These are phyloP conservation scores for Ephydatia muelleri DNA, from an alignment of 37 sponge, comb jelly and placozoan species.

Conservation along the genomic window DNA sequence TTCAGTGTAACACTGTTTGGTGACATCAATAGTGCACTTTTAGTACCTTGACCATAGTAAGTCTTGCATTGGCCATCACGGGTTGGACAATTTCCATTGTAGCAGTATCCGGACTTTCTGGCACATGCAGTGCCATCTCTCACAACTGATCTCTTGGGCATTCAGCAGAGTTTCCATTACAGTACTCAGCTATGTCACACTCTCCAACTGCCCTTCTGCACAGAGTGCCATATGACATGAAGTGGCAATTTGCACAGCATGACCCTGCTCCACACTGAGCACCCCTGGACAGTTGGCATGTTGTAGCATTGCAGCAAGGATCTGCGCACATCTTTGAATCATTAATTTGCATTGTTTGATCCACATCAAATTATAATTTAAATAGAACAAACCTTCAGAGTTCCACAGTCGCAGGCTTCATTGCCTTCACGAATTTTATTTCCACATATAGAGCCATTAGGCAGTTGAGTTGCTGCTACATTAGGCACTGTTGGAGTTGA, in stretches of 20 bases:
- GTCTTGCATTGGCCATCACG: slow-evolving; percentile 22
- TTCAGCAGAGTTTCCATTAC: slow-evolving; percentile 40
- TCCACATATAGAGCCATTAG: slow-evolving; percentile 65
- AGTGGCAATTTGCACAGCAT: slow-evolving; percentile 44
- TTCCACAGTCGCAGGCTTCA: slow-evolving; percentile 83
- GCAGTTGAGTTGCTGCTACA: no score
- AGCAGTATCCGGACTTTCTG: slow-evolving; percentile 40
- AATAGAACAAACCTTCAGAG: slow-evolving; percentile 22
- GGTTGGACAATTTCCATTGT: slow-evolving; percentile 31
- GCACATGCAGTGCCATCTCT: slow-evolving; percentile 39
- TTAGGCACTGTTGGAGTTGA: no score
- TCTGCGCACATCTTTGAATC: no score
- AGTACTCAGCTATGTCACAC: slow-evolving; percentile 59
- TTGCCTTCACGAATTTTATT: slow-evolving; percentile 73
- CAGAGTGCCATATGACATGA: slow-evolving; percentile 26
- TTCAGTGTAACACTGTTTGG: no score
- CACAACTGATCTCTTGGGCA: slow-evolving; percentile 42
- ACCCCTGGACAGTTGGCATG: slow-evolving; percentile 47
- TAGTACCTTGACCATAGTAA: slow-evolving; percentile 4
- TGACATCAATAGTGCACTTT: no score
- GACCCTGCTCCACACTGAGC: slow-evolving; percentile 59
- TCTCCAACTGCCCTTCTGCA: slow-evolving; percentile 36
- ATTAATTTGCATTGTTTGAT: background rate
- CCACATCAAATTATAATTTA: no score
- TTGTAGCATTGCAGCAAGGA: slow-evolving; percentile 77